Evolutionary conservation across 1,140 invertebrate species (phyloP).

Genomic region (Dermatophagoides farinae): DNA sequence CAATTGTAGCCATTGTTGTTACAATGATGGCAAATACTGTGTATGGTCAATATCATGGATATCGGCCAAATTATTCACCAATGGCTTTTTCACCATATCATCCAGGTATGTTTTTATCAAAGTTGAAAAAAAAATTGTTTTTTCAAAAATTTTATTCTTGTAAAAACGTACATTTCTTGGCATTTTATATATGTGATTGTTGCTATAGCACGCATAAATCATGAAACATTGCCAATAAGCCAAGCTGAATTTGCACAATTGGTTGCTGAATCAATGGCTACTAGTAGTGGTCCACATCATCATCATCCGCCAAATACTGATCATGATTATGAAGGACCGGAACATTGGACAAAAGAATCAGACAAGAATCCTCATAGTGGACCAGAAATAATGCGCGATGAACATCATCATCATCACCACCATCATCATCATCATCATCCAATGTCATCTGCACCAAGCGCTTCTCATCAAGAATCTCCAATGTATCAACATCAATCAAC

Average conservation of each 20-base stretch:
- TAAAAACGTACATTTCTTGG: too few relatives aligned
- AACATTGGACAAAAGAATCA: background rate
- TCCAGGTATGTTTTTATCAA: background rate
- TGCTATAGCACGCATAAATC: slow-evolving; percentile 1
- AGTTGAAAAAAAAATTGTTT: background rate
- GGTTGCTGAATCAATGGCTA: slow-evolving; percentile 7
- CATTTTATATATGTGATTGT: too few relatives aligned
- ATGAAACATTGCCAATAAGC: slow-evolving; percentile 5
- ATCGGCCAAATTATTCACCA: background rate
- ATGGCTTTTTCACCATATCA: slow-evolving; percentile 6
- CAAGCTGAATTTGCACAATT: slow-evolving; percentile 5
- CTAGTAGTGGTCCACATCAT: slow-evolving; percentile 1
- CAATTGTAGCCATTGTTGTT: too few relatives aligned
- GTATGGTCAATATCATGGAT: background rate
- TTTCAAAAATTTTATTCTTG: too few relatives aligned
- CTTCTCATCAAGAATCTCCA: too few relatives aligned
- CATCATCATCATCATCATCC: too few relatives aligned
- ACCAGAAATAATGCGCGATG: too few relatives aligned
- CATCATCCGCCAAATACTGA: slow-evolving; percentile 7
- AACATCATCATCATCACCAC: too few relatives aligned
- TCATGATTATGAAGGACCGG: slow-evolving; percentile 1
- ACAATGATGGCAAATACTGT: background rate
- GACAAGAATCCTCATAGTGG: background rate
- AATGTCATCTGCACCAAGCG: too few relatives aligned
- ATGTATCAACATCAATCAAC: too few relatives aligned